Conservation (phyloP, 2,888 invertebrate species). For the Epinotia nisella region DNA sequence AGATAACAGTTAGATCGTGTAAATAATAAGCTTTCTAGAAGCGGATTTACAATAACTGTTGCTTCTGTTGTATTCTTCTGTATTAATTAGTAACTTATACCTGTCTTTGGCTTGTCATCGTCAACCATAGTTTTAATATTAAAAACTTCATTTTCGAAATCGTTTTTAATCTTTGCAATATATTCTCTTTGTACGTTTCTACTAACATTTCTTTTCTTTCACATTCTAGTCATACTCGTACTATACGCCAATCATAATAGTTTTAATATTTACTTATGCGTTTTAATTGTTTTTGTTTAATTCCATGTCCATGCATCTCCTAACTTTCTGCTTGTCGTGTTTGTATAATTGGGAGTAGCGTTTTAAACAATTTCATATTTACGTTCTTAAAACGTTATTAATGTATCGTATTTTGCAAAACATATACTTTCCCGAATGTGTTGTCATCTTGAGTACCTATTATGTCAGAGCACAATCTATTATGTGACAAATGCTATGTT, state of each 20-base stretch:
- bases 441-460: neutral
- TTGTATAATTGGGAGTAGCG: too few species aligned
- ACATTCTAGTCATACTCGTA: neutral
- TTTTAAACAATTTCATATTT: too few species aligned
- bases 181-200: neutral
- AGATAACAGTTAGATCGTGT: neutral
- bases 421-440: neutral
- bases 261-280: neutral
- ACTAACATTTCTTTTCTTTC: neutral
- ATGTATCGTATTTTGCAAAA: too few species aligned
- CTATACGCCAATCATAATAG: neutral
- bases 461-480: neutral
- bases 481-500: neutral
- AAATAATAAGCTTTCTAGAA: conserved; percentile 22
- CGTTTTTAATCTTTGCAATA: neutral
- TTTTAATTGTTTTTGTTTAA: neutral
- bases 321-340: too few species aligned
- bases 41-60: conserved; percentile 19
- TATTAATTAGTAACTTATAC: neutral
- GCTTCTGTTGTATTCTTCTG: neutral
- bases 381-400: too few species aligned
- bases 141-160: neutral
- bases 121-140: neutral
- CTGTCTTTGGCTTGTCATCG: neutral
- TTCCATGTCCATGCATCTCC: neutral